phyloP scores from a whole-genome alignment of 2,888 invertebrate species.

The Charanyca ferruginea region DNA sequence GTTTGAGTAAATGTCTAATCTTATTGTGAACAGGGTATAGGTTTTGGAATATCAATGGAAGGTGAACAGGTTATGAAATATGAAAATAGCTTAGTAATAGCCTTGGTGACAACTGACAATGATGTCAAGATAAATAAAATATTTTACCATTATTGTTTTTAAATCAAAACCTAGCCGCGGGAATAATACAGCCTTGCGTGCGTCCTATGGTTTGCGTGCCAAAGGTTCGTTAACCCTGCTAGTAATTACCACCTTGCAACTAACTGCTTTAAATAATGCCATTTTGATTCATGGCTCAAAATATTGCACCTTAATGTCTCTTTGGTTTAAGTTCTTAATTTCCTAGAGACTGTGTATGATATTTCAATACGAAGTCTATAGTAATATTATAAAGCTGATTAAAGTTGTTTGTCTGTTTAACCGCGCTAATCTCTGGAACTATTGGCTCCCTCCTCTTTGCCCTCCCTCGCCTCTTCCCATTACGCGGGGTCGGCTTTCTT shows the following conservation, averaged over 20 bases:
- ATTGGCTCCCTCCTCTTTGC: too few species aligned
- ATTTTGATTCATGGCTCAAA: constrained; percentile 11
- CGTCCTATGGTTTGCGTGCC: constrained; percentile 22
- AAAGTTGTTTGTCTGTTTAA: too few species aligned
- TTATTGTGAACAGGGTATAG: too few species aligned
- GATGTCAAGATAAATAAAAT: constrained; percentile 1
- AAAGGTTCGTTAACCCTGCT: constrained; percentile 31
- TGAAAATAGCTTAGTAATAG: not conserved
- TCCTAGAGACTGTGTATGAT: not conserved
- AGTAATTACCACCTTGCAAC: constrained; percentile 11
- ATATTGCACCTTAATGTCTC: not conserved
- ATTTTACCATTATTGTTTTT: constrained; percentile 3
- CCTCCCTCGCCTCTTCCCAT: too few species aligned
- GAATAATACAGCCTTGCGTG: constrained; percentile 30
- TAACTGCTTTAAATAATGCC: not conserved
- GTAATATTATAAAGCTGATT: too few species aligned
- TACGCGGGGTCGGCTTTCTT: too few species aligned
- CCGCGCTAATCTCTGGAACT: too few species aligned
- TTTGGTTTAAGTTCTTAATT: not conserved
- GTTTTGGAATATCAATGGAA: too few species aligned
- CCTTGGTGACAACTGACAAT: constrained; percentile 1
- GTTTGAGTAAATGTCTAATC: too few species aligned
- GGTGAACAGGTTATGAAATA: not conserved
- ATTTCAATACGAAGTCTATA: too few species aligned
- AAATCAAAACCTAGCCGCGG: not conserved